phyloP scores from a whole-genome alignment of 2,113 vertebrate species.

The Syngnathoides biaculeatus region DNA sequence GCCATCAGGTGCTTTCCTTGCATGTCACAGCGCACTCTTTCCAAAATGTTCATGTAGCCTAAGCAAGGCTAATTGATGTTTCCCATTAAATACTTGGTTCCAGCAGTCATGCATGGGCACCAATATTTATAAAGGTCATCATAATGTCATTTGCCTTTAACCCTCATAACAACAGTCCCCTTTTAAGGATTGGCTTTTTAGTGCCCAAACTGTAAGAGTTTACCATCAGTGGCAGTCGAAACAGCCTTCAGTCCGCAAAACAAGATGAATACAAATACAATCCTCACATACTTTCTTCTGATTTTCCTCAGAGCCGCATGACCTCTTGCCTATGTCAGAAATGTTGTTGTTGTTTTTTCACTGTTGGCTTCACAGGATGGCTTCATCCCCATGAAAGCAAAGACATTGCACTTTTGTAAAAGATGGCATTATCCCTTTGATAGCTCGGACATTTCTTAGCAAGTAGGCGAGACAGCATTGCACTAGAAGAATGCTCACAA shows the following conservation, averaged over 20 bases:
- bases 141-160: too few relatives aligned
- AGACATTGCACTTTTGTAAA: constrained; percentile 44
- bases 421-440: constrained; percentile 48
- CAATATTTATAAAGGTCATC: too few relatives aligned
- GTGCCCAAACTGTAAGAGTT: too few relatives aligned
- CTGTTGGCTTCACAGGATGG: constrained; percentile 49
- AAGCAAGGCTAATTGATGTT: too few relatives aligned
- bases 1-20: too few relatives aligned
- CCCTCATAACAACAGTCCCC: too few relatives aligned
- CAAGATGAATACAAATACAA: constrained; percentile 18
- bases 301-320: constrained; percentile 49
- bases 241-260: background rate
- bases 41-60: too few relatives aligned
- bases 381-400: constrained; percentile 51
- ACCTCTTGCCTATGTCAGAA: constrained; percentile 35
- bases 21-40: too few relatives aligned
- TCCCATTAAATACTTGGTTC: too few relatives aligned
- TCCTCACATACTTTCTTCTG: constrained; percentile 10
- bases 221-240: too few relatives aligned
- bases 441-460: constrained; percentile 50
- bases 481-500: constrained; percentile 23
- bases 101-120: too few relatives aligned
- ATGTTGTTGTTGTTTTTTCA: constrained; percentile 8
- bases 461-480: constrained; percentile 18
- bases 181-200: too few relatives aligned